Evolutionary conservation across 2,113 vertebrate species (phyloP), one percentile per base, ranked within the genome.

Genomic region (Phyllostomus hastatus): DNA sequence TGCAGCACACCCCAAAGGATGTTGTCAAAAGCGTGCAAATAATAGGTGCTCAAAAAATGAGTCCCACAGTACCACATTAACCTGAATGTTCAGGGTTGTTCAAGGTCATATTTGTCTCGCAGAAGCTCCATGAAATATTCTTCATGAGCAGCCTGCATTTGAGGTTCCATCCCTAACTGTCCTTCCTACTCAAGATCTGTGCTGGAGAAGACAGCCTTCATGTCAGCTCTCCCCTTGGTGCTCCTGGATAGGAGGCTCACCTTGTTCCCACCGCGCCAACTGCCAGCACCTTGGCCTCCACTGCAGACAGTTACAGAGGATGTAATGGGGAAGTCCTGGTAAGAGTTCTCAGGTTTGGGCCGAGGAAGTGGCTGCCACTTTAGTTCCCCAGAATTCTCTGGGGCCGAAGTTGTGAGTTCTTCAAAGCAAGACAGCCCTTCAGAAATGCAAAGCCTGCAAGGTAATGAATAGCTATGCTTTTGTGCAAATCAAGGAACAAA

Each of bases 401-500:
- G 72, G 59, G 50, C 52, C 46, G 59, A 90, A 93, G 57, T 46
- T 66, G 1, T 19, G n/a, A 61, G 52, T 52, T 0, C 1, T 28
- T 31, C 12, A 38, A 48, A 72, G 46, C 72, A 72, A 85, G 59
- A 72, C 26, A 72, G 31, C 20, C 31, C n/a, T 57, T 81, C 35
- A 89, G 85, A 84, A 88, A 72, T 31, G 61, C 69, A 54, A 26
- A 75, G 73, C 52, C 69, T 79, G 41, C 83, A 72, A 70, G 75
- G 4, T 59, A 46, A 17, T 33, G 66, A 81, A 59, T 33, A 73
- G 83, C 76, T 85, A 33, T 66, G 35, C 52, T 86, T 95, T 41
- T 81, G 67, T 89, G 67, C 64, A 80, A 88, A 54, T 84, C 88
- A 87, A 85, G 86, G 50, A 94, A 81, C 64, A 88, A 69, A 80